These are phyloP conservation scores for Emydura subglobosa DNA, from an alignment of 2,113 vertebrate genomes.

Conservation along the genomic window DNA sequence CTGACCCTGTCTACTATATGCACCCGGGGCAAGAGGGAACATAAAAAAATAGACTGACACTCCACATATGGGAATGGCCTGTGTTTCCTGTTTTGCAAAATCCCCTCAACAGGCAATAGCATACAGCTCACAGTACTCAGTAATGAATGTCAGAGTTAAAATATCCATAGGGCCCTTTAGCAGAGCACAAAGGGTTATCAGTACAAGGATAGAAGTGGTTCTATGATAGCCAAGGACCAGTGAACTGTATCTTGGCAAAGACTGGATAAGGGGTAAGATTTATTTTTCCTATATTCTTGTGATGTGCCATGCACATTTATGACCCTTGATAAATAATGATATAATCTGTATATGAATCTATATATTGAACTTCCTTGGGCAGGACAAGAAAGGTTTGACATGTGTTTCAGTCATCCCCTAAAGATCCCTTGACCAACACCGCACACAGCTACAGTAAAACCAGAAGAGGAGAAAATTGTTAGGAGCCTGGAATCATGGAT, in stretches of 20 bases:
- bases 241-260: neutral
- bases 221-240: neutral
- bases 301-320: rapidly evolving
- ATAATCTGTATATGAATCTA: neutral
- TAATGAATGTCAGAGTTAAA: neutral
- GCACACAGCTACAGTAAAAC: rapidly evolving
- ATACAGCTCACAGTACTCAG: neutral
- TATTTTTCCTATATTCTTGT: neutral
- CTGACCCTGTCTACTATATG: neutral
- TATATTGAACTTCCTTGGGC: neutral
- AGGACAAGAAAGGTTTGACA: neutral
- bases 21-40: rapidly evolving
- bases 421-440: neutral
- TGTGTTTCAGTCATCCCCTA: neutral
- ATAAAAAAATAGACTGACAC: neutral
- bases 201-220: neutral
- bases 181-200: neutral
- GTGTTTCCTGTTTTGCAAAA: neutral
- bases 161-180: neutral
- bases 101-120: neutral
- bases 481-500: rapidly evolving
- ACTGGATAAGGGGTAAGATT: neutral
- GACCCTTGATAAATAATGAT: rapidly evolving
- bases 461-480: neutral
- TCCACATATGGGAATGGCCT: neutral